phyloP scores from a whole-genome alignment of 2,113 vertebrate species.

The Thalassarche chlororhynchos region DNA sequence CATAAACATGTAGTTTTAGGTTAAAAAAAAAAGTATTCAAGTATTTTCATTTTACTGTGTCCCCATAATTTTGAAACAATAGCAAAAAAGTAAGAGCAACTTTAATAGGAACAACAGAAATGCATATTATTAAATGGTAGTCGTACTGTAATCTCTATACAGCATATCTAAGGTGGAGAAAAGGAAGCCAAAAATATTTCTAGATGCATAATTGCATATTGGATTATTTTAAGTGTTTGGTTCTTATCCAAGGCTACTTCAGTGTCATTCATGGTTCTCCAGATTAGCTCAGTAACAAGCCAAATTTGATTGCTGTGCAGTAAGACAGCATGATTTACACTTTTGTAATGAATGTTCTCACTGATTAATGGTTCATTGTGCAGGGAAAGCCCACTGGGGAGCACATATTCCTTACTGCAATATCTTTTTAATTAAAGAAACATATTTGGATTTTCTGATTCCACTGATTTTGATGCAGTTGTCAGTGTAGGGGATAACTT shows the following conservation, averaged over 20 bases:
- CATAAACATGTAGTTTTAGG: background rate
- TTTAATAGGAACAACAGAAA: background rate
- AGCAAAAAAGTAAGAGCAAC: background rate
- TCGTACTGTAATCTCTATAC: background rate
- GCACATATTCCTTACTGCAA: background rate
- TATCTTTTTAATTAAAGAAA: background rate
- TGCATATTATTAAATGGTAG: background rate
- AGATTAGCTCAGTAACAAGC: background rate
- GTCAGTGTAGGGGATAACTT: background rate
- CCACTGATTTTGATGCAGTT: background rate
- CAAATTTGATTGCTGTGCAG: background rate
- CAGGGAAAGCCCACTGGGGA: background rate
- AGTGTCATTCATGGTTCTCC: background rate
- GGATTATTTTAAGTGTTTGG: background rate
- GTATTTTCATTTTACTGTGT: background rate
- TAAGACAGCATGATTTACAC: background rate
- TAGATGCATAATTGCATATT: background rate
- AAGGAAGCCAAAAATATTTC: background rate
- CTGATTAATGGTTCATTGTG: background rate
- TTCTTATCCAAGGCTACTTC: background rate
- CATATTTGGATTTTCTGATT: background rate
- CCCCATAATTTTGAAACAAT: background rate
- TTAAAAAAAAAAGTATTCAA: background rate
- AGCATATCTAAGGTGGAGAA: background rate
- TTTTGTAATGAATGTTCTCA: background rate